Conservation (phyloP, 2,888 invertebrate species). For the Zaprionus obscuricornis region DNA sequence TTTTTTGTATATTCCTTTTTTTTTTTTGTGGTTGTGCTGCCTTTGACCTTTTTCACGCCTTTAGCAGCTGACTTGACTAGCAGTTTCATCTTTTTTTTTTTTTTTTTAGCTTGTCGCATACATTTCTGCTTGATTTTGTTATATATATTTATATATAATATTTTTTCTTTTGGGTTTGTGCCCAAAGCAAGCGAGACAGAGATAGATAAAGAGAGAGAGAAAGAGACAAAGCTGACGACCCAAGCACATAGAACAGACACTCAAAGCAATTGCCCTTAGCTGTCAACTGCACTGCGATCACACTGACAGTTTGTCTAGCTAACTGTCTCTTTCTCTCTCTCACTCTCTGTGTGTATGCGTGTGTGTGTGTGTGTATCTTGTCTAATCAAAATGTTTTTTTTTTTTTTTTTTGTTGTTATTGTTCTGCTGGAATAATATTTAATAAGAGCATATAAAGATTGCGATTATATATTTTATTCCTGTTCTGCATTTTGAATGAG, state of each 20-base stretch:
- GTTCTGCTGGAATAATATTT: no score
- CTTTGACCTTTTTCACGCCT: slow-evolving; percentile 78
- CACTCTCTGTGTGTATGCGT: neutral
- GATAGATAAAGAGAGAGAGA: no score
- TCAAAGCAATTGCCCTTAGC: slow-evolving; percentile 6
- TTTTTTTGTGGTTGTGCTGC: slow-evolving; percentile 40
- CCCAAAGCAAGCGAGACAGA: slow-evolving; percentile 6
- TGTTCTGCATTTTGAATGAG: no score
- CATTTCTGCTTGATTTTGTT: no score
- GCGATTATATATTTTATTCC: no score
- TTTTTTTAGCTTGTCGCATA: no score
- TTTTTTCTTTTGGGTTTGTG: slow-evolving; percentile 5
- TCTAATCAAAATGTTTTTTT: no score
- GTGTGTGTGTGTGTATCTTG: slow-evolving; percentile 6
- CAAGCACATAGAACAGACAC: neutral
- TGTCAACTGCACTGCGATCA: slow-evolving; percentile 59
- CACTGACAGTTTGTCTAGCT: neutral
- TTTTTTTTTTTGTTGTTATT: no score
- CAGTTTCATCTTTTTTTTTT: slow-evolving; percentile 42
- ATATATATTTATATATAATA: neutral
- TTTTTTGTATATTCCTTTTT: no score
- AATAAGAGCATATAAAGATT: no score
- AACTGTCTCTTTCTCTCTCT: no score
- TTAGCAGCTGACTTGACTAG: slow-evolving; percentile 68
- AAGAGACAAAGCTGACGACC: no score